Base-by-base conservation (phyloP, 2,797 vertebrate genomes). In the Chaetophractus vellerosus region DNA sequence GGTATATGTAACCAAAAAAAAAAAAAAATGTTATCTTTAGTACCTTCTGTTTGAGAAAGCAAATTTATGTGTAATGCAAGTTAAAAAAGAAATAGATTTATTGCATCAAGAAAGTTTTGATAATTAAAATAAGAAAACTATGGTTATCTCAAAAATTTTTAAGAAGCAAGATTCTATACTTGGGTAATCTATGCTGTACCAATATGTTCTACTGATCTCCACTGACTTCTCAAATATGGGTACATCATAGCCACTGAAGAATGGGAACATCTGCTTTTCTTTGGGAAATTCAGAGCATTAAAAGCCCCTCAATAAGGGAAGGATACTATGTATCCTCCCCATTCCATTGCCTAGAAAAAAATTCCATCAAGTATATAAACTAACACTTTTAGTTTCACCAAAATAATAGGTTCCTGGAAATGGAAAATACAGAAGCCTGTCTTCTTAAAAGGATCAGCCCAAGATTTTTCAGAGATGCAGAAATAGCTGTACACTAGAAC, bases 121-220 rank as follows among this genome's bases (percentile, higher is more conserved):
- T 19, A 48, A 59, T 33, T 86, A 92, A 96, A 79, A 66, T 91
- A 57, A 91, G 52, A 72, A 83, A 96, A 75, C 38, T 45, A 87
- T 36, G 61, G 14, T 45, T 74, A 83, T 45, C 28, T 83, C 16
- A 36, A 84, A 93, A 83, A 75, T 21, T 5, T 28, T 48, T 50
- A 41, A 23, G 72, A 84, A 61, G 33, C 14, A 69, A 48, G 6
- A 5, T 28, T 94, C 64, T 79, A 38, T 84, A 48, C 21, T 88
- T 93, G 38, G 23, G 50, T 90, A 55, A 24, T 57, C 36, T n/a
- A 26, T 41, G 33, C 33, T 76, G 2, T 76, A 21, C 38, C 28
- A 50, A 26, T 80, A 48, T 21, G 15, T 45, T 90, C 24, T 48
- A 52, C 18, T 82, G 21, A 82, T 64, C 45, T 59, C 64, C 18